phyloP scores from a whole-genome alignment of 2,797 vertebrate species.

The Xenentodon cancila region DNA sequence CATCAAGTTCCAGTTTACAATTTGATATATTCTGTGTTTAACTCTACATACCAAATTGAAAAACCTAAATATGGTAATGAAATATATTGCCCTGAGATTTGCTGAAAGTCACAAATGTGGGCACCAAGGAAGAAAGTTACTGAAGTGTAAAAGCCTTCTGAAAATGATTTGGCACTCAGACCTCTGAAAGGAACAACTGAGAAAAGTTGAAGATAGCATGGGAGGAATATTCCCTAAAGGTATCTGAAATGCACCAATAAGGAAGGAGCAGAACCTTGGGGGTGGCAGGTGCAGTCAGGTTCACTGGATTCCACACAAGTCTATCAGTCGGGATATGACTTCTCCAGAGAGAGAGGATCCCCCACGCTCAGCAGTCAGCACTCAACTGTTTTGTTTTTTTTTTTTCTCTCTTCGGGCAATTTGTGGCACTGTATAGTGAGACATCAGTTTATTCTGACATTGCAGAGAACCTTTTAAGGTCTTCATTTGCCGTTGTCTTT shows the following conservation, averaged over 20 bases:
- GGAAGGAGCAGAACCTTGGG: slow-evolving; percentile 41
- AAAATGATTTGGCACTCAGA: slow-evolving; percentile 54
- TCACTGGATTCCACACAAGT: slow-evolving; percentile 54
- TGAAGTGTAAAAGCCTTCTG: slow-evolving; percentile 49
- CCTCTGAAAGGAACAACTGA: slow-evolving; percentile 34
- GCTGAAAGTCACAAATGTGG: slow-evolving; percentile 21
- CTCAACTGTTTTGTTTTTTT: slow-evolving; percentile 66
- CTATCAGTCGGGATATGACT: slow-evolving; percentile 64
- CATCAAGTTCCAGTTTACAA: slow-evolving; percentile 30
- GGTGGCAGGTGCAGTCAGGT: slow-evolving; percentile 55
- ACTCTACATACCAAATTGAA: slow-evolving; percentile 43
- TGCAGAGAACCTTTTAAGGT: slow-evolving; percentile 72
- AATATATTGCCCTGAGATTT: slow-evolving; percentile 44
- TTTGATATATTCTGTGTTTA: slow-evolving; percentile 49
- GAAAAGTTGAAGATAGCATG: slow-evolving; percentile 26
- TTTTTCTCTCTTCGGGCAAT: slow-evolving; percentile 73
- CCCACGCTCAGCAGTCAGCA: slow-evolving; percentile 53
- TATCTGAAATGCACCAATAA: slow-evolving; percentile 48
- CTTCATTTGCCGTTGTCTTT: slow-evolving; percentile 76
- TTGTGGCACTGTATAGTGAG: slow-evolving; percentile 62
- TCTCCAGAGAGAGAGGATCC: slow-evolving; percentile 59
- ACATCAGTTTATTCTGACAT: slow-evolving; percentile 74
- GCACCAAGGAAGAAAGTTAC: slow-evolving; percentile 36
- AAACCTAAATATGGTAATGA: slow-evolving; percentile 47
- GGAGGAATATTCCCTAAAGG: slow-evolving; percentile 43